phyloP scores from a whole-genome alignment of 2,888 invertebrate genomes.

The Ophioninae sp. region DNA sequence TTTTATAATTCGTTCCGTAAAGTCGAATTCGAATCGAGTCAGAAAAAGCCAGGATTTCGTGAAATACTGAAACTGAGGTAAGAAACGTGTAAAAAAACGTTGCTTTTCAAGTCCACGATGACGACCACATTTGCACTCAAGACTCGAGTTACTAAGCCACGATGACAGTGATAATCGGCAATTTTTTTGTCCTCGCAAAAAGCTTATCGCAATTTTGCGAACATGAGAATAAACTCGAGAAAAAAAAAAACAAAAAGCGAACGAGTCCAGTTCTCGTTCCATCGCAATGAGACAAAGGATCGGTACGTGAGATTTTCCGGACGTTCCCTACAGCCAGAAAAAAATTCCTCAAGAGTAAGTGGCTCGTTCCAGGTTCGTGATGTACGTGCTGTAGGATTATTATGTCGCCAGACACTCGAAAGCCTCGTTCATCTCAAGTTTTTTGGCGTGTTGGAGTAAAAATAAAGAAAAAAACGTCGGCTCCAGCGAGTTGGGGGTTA shows the following conservation, averaged over 20 bases:
- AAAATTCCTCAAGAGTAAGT: slow-evolving; percentile 3
- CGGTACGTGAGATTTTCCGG: slow-evolving; percentile 5
- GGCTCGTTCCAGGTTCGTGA: neutral
- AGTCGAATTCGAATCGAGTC: too few relatives aligned
- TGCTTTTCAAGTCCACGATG: too few relatives aligned
- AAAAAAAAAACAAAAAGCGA: neutral
- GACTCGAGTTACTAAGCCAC: neutral
- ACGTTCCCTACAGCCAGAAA: neutral
- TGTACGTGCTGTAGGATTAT: neutral
- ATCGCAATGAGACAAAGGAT: slow-evolving; percentile 6
- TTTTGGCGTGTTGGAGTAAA: slow-evolving; percentile 3
- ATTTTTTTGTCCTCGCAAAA: neutral
- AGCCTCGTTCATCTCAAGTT: slow-evolving; percentile 14
- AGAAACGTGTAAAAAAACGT: too few relatives aligned
- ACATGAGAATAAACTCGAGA: neutral
- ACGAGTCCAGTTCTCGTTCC: neutral
- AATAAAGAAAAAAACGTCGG: slow-evolving; percentile 28
- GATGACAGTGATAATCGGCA: neutral
- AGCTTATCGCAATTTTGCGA: neutral
- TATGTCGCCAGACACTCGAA: neutral
- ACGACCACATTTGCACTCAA: neutral
- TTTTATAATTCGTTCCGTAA: too few relatives aligned
- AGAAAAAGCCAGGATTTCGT: too few relatives aligned
- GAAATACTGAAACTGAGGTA: too few relatives aligned
- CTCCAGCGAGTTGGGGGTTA: slow-evolving; percentile 28